Conservation (phyloP, 2,113 vertebrate genomes). For the Bubo scandiacus region DNA sequence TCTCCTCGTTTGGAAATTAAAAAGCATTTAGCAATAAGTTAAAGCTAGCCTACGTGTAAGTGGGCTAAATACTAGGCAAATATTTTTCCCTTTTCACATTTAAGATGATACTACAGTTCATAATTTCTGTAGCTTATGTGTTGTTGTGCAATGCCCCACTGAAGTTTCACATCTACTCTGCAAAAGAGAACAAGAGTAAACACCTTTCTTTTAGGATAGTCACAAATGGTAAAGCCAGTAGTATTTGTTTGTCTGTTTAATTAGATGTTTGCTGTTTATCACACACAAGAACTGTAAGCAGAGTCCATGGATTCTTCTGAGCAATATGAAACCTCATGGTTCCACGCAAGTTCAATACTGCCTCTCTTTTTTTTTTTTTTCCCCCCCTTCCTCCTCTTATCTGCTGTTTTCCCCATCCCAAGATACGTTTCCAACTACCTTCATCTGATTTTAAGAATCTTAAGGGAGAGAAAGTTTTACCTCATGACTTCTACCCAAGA, state of each 20-base stretch:
- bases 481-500: background rate
- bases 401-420: background rate
- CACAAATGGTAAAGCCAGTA: conserved; percentile 36
- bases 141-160: conserved; percentile 33
- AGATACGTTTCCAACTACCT: background rate
- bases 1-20: conserved; percentile 16
- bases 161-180: conserved; percentile 47
- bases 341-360: conserved; percentile 12
- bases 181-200: background rate
- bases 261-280: conserved; percentile 28
- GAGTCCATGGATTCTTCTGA: conserved; percentile 44
- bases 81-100: conserved; percentile 59
- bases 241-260: background rate
- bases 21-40: conserved; percentile 57
- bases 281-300: conserved; percentile 31
- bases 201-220: conserved; percentile 23
- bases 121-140: background rate
- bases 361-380: background rate
- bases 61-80: conserved; percentile 46
- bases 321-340: background rate
- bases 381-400: background rate
- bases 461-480: background rate
- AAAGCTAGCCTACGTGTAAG: conserved; percentile 39
- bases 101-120: background rate
- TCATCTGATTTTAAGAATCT: background rate